Evolutionary conservation across 2,888 invertebrate species (phyloP), one percentile per base, ranked within the genome.

Genomic region (Suillia variegata): DNA sequence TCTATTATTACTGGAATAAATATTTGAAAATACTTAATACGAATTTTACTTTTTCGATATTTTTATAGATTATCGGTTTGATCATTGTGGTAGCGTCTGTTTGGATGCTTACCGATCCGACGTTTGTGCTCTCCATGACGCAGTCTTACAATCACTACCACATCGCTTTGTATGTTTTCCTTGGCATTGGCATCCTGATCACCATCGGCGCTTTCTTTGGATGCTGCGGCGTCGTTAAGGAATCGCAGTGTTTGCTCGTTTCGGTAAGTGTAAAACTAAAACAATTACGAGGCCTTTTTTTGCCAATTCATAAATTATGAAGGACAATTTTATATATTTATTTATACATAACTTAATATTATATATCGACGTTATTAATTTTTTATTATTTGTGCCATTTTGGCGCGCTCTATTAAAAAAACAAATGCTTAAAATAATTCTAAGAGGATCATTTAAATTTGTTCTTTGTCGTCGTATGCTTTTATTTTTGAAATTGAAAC

Each of bases 141-240:
- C 88, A 78, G 61, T 73, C 79, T 26, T 75, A 78, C 58, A 74
- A 76, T 62, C 79, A 78, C 47, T 78, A 78, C 61, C 85, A 88
- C 75, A 87, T 88, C 49, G 90, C 89, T 13, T 85, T 90, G 18
- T 90, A 90, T 74, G 86, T 93, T 56, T 85, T 93, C 62, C 84
- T 94, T 62, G 86, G 85, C 22, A 87, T 89, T 58, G 93, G 93
- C 5, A 81, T 87, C 38, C 82, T 92, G 54, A 87, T 93, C 80
- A 85, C 91, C 61, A 78, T 92, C 45, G 88, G 92, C 22, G 90
- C 92, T 15, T 89, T 92, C 80, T 85, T 94, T 49, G 94, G 94
- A 57, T 94, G 93, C 76, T 91, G 90, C 75, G 94, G 94, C 33
- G 91, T 93, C 6, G 86, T 89, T 63, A 87, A 87, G 69, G 90